Evolutionary conservation across 2,888 invertebrate species (phyloP).

Genomic region (Linnaemya vulpina): DNA sequence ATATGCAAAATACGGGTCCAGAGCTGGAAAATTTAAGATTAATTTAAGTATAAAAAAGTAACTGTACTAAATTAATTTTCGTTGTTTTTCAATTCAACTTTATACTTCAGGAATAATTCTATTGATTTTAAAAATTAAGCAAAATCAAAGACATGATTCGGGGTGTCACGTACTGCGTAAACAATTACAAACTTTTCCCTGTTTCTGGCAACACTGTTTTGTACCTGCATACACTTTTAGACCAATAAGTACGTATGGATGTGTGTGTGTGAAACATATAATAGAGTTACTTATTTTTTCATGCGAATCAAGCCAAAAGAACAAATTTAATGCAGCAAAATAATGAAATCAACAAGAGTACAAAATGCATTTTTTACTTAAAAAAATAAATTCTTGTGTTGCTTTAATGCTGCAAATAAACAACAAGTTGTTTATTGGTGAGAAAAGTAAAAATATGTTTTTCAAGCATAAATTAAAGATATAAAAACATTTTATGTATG

Average conservation of each 20-base stretch:
- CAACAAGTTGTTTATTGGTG: slow-evolving; percentile 61
- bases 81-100: no score
- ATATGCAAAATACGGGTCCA: no score
- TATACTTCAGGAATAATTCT: no score
- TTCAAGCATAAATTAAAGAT: slow-evolving; percentile 30
- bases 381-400: slow-evolving; percentile 9
- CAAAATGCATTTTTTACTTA: slow-evolving; percentile 23
- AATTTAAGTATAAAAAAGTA: no score
- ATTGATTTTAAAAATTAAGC: no score
- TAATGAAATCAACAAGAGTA: neutral
- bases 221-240: neutral
- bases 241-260: neutral
- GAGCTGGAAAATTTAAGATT: no score
- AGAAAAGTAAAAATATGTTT: slow-evolving; percentile 23
- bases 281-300: slow-evolving; percentile 38
- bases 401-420: slow-evolving; percentile 30
- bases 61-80: no score
- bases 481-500: neutral
- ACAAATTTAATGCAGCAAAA: slow-evolving; percentile 20
- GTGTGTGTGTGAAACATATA: slow-evolving; percentile 6
- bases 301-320: slow-evolving; percentile 19
- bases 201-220: neutral
- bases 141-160: no score
- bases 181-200: no score
- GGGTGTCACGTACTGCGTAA: no score